Percentiles rank a stretch among this genome's conserved stretches.
These are phyloP conservation scores for Procapra przewalskii DNA, from an alignment of 2,113 vertebrate species.

Conservation along the genomic window DNA sequence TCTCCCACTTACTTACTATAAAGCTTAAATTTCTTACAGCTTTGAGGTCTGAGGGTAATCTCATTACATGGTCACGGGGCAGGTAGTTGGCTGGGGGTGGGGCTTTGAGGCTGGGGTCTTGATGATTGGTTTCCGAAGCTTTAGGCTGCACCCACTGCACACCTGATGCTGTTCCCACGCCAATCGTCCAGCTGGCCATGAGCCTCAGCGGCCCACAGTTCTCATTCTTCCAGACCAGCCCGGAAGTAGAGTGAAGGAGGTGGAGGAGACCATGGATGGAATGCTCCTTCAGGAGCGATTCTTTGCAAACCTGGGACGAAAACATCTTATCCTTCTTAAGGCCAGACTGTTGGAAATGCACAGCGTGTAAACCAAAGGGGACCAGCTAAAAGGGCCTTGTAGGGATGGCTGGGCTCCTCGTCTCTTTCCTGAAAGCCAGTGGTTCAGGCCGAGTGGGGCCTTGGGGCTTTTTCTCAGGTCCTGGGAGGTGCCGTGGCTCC, in stretches of 20 bases:
- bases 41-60: accelerated
- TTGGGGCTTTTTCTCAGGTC: conserved; percentile 16
- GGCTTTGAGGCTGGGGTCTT: not conserved
- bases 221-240: not conserved
- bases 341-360: conserved; percentile 61
- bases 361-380: conserved; percentile 50
- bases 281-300: conserved; percentile 57
- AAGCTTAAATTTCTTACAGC: not conserved
- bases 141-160: too few species aligned
- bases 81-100: accelerated
- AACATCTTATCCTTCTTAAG: conserved; percentile 57
- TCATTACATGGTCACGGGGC: accelerated
- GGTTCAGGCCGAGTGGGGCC: conserved; percentile 39
- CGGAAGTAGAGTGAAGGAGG: conserved; percentile 29
- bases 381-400: conserved; percentile 74
- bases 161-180: not conserved
- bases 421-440: conserved; percentile 67
- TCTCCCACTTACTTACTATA: not conserved
- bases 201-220: not conserved
- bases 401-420: conserved; percentile 56
- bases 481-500: conserved; percentile 51
- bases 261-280: conserved; percentile 49
- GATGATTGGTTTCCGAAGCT: not conserved
- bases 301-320: conserved; percentile 57
- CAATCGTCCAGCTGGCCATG: accelerated